Base-by-base conservation (phyloP, 2,113 vertebrate genomes). In the Hippopotamus amphibius region DNA sequence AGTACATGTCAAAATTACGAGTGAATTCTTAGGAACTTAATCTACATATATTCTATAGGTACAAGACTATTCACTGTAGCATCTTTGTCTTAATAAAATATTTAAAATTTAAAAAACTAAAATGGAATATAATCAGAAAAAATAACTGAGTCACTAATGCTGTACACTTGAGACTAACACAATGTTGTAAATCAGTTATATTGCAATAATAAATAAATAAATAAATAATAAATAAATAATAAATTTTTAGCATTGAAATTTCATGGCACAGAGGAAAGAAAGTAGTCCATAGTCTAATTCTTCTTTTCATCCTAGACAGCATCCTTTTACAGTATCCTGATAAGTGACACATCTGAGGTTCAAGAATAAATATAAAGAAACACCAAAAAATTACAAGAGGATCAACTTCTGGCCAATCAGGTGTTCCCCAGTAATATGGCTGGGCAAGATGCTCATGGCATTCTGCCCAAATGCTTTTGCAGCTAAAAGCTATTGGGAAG, bases 401-500 rank as follows among this genome's bases (percentile, higher is more conserved):
- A 96, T 21, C 95, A 80, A 96, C 92, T 97, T 96, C 95, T 90
- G 92, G 41, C 43, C 90, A 46, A 3, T 85, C n/a, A 10, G 72
- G 72, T 80, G 0, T 57, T 97, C 30, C 37, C 37, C 48, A 86
- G 86, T 48, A 97, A 95, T 83, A 79, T 74, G 43, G 79, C 87
- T 37, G 16, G 37, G 17, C 66, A 43, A 89, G 86, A 63, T 57
- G 86, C 19, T 90, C 50, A 0, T 57, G 48, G 88, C 59, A 12
- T 8, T 33, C 81, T 94, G 55, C 97, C 87, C 93, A 97, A 97
- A 90, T 96, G 59, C 95, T 97, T 95, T 85, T 90, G 65, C 92
- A 98, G 92, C 91, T 97, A 87, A 92, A 98, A 97, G 74, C 85
- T 95, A 81, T 95, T n/a, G 41, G 95, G 93, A 93, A 96, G 37